Conservation (phyloP, 2,797 vertebrate genomes). For the Oryzias sinensis region DNA sequence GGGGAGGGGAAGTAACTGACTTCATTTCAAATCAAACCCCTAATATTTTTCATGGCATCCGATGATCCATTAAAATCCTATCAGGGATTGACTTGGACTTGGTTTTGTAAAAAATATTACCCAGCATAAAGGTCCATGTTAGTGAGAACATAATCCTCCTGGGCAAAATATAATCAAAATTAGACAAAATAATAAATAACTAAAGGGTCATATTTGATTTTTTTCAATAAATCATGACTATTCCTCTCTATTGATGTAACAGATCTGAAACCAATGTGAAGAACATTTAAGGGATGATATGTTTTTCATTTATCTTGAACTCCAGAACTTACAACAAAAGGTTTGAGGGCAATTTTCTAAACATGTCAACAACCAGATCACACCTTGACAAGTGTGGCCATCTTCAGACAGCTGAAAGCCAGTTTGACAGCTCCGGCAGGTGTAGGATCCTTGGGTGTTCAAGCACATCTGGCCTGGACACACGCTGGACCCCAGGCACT, state of each 20-base stretch:
- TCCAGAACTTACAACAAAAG: background rate
- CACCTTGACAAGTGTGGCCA: constrained; percentile 62
- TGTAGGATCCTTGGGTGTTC: constrained; percentile 69
- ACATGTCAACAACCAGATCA: constrained; percentile 9
- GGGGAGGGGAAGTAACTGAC: constrained; percentile 61
- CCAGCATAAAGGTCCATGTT: constrained; percentile 49
- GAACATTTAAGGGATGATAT: no score
- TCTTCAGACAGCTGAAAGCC: constrained; percentile 61
- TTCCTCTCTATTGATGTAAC: constrained; percentile 22
- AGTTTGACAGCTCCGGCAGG: constrained; percentile 60
- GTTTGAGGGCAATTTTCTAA: background rate
- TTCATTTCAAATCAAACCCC: constrained; percentile 70
- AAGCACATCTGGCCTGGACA: constrained; percentile 70
- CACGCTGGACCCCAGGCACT: constrained; percentile 60
- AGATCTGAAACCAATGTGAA: no score
- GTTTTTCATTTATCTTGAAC: no score
- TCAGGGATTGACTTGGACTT: constrained; percentile 57
- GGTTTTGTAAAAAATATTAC: constrained; percentile 57
- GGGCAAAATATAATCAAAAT: constrained; percentile 56
- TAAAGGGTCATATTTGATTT: constrained; percentile 54
- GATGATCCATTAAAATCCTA: constrained; percentile 71
- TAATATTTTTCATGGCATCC: constrained; percentile 76
- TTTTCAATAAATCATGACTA: constrained; percentile 53
- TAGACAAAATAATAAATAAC: constrained; percentile 46
- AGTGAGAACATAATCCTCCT: constrained; percentile 59